These are phyloP conservation scores for Python bivittatus DNA, from an alignment of 2,113 vertebrate genomes.

Conservation along the genomic window DNA sequence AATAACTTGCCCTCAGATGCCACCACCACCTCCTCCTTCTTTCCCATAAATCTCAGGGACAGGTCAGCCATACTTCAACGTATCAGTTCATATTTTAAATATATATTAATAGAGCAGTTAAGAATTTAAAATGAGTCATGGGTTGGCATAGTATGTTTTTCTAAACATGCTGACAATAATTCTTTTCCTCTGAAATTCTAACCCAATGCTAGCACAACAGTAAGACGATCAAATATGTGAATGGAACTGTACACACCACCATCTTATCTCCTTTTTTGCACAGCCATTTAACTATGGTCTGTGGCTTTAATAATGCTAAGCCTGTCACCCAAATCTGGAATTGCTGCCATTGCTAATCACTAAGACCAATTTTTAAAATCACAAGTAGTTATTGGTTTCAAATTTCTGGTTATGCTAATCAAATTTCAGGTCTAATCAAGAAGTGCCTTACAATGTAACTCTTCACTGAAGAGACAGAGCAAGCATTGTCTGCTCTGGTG, in stretches of 20 bases:
- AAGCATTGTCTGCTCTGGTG: background rate
- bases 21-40: background rate
- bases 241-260: too few relatives aligned
- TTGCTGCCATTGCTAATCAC: too few relatives aligned
- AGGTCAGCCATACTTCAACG: background rate
- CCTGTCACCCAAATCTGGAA: too few relatives aligned
- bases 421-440: background rate
- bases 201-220: too few relatives aligned
- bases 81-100: background rate
- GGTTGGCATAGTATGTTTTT: background rate
- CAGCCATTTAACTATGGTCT: too few relatives aligned
- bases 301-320: too few relatives aligned
- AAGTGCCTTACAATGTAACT: background rate
- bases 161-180: background rate
- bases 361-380: too few relatives aligned
- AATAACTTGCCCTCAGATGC: accelerated
- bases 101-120: accelerated
- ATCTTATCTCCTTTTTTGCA: too few relatives aligned
- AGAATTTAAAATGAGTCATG: background rate
- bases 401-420: too few relatives aligned
- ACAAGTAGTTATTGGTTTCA: too few relatives aligned
- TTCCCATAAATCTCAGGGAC: background rate
- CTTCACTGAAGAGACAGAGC: background rate
- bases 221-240: too few relatives aligned
- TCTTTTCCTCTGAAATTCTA: background rate